Evolutionary conservation across 2,113 vertebrate species (phyloP), one percentile per base, ranked within the genome.

Genomic region (Gymnocephalus cernua): DNA sequence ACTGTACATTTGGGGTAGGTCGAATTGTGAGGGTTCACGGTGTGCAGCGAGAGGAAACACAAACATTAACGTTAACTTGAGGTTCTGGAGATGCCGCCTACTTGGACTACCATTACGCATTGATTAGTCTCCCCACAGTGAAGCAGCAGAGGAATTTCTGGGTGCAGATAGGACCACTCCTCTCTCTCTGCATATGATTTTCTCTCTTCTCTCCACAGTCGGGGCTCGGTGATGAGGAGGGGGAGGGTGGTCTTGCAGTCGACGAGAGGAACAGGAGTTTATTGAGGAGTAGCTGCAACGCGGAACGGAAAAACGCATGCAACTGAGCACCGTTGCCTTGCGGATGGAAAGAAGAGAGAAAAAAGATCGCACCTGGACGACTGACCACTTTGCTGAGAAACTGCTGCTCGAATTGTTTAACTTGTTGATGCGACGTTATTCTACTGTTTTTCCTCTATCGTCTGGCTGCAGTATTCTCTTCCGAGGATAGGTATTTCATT

Each of bases 181-280:
- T 91, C 91, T 84, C 91, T 84, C 71, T 79, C 86, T 81, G 74
- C 67, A 77, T 77, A 65, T 68, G 79, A 80, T 89, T 86, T 75
- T 82, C 84, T 81, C 80, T 85, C 85, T 66, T 89, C 86, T 91
- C 85, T 86, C 77, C 81, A 80, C 91, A 87, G 90, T 90, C 85
- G 64, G 82, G 70, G 89, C 86, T 92, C 64, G 83, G 61, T 64
- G 86, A 53, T 86, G 84, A 86, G 86, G 84, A 86, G 84, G 86
- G 87, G 84, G 92, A 88, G 93, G 94, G 91, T 95, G 94, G 90
- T 95, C 92, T 93, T 92, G 87, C 94, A 91, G 92, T 91, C 89
- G 89, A 93, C 87, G 93, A 89, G 61, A 93, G 90, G 92, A 93
- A 92, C 92, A 93, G 93, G 93, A 93, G 91, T 93, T 94, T 95